Percentiles rank a stretch among this genome's conserved stretches.
These are phyloP conservation scores for Pristiophorus japonicus DNA, from an alignment of 2,113 vertebrate species.

Conservation along the genomic window DNA sequence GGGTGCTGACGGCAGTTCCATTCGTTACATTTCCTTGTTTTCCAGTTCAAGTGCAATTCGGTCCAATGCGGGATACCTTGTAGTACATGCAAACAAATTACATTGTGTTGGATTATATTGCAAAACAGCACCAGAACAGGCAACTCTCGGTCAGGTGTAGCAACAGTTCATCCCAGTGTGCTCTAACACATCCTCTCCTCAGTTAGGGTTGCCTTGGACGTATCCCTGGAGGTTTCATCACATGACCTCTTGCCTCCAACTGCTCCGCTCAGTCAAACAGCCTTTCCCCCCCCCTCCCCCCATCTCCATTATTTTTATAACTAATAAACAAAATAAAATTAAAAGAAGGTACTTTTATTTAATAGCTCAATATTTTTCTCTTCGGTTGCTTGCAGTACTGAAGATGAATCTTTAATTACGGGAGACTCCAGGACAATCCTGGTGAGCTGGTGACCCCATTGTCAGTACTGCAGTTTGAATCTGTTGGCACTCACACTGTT, in stretches of 20 bases:
- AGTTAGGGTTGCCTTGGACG: neutral
- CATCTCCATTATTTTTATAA: neutral
- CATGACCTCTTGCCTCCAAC: neutral
- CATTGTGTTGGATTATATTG: neutral
- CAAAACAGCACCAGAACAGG: neutral
- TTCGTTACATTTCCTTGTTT: no score
- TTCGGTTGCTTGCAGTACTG: neutral
- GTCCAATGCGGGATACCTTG: no score
- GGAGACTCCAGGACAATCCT: neutral
- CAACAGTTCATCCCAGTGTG: neutral
- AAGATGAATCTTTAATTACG: neutral
- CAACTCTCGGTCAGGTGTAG: neutral
- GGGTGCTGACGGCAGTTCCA: no score
- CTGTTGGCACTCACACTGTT: neutral
- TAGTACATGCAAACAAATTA: no score
- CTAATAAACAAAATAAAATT: neutral
- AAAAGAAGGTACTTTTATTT: neutral
- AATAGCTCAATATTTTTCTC: neutral
- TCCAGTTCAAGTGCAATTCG: no score
- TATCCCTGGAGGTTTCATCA: neutral
- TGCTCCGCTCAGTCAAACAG: neutral
- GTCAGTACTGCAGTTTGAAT: neutral
- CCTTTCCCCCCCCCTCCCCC: no score
- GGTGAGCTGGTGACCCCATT: neutral
- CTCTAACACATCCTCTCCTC: neutral